phyloP scores from a whole-genome alignment of 2,113 vertebrate genomes.

The Gobiocypris rarus region DNA sequence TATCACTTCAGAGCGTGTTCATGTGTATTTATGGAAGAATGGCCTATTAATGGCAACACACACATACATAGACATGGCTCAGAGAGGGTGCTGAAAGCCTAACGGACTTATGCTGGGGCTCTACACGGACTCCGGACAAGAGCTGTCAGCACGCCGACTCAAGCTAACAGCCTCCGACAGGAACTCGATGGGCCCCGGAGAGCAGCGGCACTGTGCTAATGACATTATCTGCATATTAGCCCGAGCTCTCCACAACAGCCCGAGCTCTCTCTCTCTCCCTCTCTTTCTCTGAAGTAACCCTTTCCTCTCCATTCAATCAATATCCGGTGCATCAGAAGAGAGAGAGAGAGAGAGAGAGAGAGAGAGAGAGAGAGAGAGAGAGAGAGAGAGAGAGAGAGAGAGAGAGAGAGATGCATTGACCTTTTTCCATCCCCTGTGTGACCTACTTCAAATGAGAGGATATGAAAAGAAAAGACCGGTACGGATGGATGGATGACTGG shows the following conservation, averaged over 20 bases:
- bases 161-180: constrained; percentile 60
- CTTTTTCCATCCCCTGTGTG: constrained; percentile 59
- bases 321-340: constrained; percentile 17
- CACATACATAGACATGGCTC: constrained; percentile 13
- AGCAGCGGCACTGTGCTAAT: constrained; percentile 57
- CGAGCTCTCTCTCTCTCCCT: not conserved
- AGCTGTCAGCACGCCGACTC: constrained; percentile 64
- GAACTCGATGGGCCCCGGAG: constrained; percentile 62
- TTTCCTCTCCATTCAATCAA: constrained; percentile 38
- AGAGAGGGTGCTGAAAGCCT: constrained; percentile 55
- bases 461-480: constrained; percentile 55
- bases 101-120: constrained; percentile 48
- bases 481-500: constrained; percentile 38
- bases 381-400: not conserved
- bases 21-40: constrained; percentile 16
- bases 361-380: not conserved
- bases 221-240: constrained; percentile 67
- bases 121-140: constrained; percentile 58
- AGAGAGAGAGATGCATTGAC: constrained; percentile 49
- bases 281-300: constrained; percentile 23
- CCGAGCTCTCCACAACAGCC: constrained; percentile 53
- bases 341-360: constrained; percentile 32
- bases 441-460: constrained; percentile 68
- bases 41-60: constrained; percentile 37
- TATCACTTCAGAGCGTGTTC: constrained; percentile 13